phyloP scores from a whole-genome alignment of 2,797 vertebrate genomes.

The Helicolenus hilgendorfi region DNA sequence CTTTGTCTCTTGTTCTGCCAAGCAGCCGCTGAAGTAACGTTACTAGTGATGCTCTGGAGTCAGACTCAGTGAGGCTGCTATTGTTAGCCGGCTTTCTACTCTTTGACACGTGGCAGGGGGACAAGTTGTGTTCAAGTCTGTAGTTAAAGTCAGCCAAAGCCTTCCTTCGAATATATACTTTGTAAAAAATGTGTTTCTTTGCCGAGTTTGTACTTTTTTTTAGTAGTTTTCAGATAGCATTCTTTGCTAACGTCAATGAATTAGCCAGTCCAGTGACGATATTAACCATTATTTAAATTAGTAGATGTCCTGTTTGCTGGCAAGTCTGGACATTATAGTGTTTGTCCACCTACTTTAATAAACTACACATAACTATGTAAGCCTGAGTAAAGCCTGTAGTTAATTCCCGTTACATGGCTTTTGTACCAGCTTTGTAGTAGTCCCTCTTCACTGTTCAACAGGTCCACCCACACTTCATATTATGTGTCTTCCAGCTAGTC shows the following conservation, averaged over 20 bases:
- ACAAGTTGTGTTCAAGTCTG: conserved; percentile 16
- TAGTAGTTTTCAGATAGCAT: too few species aligned
- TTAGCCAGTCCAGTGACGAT: conserved; percentile 6
- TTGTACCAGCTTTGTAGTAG: not conserved
- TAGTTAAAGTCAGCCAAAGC: not conserved
- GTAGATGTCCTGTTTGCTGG: not conserved
- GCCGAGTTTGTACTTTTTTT: not conserved
- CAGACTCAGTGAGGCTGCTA: conserved; percentile 56
- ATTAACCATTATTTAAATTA: not conserved
- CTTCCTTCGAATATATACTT: not conserved
- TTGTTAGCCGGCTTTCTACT: conserved; percentile 84
- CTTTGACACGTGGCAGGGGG: conserved; percentile 69
- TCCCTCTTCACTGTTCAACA: conserved; percentile 28
- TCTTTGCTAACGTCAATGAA: conserved; percentile 19
- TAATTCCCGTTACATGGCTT: not conserved
- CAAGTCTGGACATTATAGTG: not conserved
- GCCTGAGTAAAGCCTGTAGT: not conserved
- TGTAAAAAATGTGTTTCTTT: not conserved
- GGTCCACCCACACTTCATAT: not conserved
- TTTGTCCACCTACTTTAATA: not conserved
- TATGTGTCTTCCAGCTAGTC: not conserved
- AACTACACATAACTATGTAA: not conserved
- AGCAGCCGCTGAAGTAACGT: conserved; percentile 38
- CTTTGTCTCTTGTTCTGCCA: conserved; percentile 67
- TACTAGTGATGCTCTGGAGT: conserved; percentile 74